Evolutionary conservation across 2,888 invertebrate genomes (phyloP).

Genomic region (Doris montereyensis): DNA sequence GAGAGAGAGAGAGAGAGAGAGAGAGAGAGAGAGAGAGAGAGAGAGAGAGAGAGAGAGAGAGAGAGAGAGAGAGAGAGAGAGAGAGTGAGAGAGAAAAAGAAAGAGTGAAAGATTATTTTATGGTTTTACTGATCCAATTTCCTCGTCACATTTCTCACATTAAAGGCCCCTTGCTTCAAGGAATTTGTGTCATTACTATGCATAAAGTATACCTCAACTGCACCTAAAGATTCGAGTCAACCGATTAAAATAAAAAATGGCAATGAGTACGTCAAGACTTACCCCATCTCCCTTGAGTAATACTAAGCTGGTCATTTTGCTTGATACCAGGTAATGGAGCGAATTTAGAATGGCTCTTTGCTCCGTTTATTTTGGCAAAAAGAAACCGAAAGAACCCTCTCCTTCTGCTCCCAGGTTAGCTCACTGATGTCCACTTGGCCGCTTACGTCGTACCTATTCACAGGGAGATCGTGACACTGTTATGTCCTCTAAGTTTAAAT

Average conservation of each 20-base stretch:
- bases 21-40: neutral
- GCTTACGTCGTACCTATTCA: slow-evolving; percentile 50
- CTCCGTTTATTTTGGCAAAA: slow-evolving; percentile 71
- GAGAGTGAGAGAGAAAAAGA: neutral
- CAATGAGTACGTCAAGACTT: no score
- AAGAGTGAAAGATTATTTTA: neutral
- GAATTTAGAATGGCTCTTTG: slow-evolving; percentile 12
- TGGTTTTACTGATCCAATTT: neutral
- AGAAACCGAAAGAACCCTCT: slow-evolving; percentile 70
- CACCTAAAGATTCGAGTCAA: no score
- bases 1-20: neutral
- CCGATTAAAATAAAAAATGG: no score
- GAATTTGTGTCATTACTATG: neutral
- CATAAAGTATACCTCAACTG: no score
- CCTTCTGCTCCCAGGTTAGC: slow-evolving; percentile 73
- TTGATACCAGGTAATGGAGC: slow-evolving; percentile 39
- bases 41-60: neutral
- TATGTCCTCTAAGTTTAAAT: no score
- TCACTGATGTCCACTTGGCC: slow-evolving; percentile 69
- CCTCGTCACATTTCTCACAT: neutral
- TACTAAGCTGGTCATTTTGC: slow-evolving; percentile 44
- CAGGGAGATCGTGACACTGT: no score
- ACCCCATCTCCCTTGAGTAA: slow-evolving; percentile 47
- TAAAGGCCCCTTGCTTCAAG: neutral
- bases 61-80: neutral